Percentiles rank a stretch among this genome's conserved stretches.
Evolutionary conservation across 2,888 invertebrate species (phyloP).

Genomic region (Chelonus formosanus): DNA sequence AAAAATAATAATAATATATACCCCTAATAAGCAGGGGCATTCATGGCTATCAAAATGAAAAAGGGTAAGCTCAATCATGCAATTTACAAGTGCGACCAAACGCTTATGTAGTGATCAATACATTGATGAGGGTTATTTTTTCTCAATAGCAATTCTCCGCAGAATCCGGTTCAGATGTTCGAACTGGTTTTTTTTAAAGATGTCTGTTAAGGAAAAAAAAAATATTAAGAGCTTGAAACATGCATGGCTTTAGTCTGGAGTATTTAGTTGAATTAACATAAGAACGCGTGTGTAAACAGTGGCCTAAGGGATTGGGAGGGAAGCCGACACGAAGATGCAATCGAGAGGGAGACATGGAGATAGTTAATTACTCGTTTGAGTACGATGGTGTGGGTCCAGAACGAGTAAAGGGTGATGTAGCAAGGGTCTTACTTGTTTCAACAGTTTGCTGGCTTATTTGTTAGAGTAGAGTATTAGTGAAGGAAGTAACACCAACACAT

Average conservation of each 20-base stretch:
- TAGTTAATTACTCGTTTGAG: slow-evolving; percentile 65
- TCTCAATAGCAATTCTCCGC: background rate
- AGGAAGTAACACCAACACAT: too few relatives aligned
- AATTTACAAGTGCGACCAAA: slow-evolving; percentile 3
- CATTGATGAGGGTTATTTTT: slow-evolving; percentile 1
- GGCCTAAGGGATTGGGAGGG: slow-evolving; percentile 43
- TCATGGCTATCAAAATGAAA: background rate
- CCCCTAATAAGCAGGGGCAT: too few relatives aligned
- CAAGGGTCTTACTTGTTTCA: too few relatives aligned
- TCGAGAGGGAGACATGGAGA: slow-evolving; percentile 54
- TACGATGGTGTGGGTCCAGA: slow-evolving; percentile 47
- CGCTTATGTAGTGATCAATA: background rate
- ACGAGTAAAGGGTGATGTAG: too few relatives aligned
- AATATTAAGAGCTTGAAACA: slow-evolving; percentile 1
- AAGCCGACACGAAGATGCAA: slow-evolving; percentile 37
- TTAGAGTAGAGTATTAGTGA: too few relatives aligned
- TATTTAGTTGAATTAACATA: slow-evolving; percentile 65
- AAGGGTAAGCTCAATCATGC: background rate
- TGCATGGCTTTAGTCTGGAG: slow-evolving; percentile 41
- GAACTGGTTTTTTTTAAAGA: slow-evolving; percentile 3
- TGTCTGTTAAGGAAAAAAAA: slow-evolving; percentile 7
- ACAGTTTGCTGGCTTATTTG: too few relatives aligned
- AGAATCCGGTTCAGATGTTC: slow-evolving; percentile 6
- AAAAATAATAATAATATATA: too few relatives aligned
- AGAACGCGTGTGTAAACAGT: slow-evolving; percentile 64